phyloP scores from a whole-genome alignment of 2,888 invertebrate genomes.

The Pollenia griseotomentosa region DNA sequence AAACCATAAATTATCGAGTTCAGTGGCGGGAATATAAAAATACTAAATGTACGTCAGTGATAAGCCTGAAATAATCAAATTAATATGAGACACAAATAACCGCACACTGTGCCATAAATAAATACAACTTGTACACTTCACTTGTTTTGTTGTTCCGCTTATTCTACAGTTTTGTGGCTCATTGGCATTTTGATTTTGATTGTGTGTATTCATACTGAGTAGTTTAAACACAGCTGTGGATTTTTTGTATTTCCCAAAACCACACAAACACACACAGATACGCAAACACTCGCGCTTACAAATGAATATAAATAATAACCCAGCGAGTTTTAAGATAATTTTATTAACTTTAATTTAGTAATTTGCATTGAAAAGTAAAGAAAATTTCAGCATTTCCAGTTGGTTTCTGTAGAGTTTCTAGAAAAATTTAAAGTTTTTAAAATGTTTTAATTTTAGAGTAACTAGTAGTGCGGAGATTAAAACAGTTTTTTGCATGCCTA shows the following conservation, averaged over 20 bases:
- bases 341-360: too few relatives aligned
- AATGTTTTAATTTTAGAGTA: too few relatives aligned
- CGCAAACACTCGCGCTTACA: not conserved
- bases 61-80: constrained; percentile 18
- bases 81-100: constrained; percentile 8
- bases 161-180: constrained; percentile 70
- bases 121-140: constrained; percentile 33
- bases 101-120: constrained; percentile 23
- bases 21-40: not conserved
- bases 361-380: too few relatives aligned
- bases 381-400: too few relatives aligned
- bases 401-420: too few relatives aligned
- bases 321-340: not conserved
- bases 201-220: constrained; percentile 32
- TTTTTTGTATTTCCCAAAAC: constrained; percentile 13
- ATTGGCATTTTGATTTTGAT: constrained; percentile 71
- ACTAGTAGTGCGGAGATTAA: too few relatives aligned
- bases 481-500: too few relatives aligned
- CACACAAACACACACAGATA: not conserved
- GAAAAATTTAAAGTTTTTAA: too few relatives aligned
- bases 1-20: constrained; percentile 33
- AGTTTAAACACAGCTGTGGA: constrained; percentile 57
- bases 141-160: constrained; percentile 62
- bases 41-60: not conserved
- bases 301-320: not conserved